A percentile compares a stretch with the other conserved stretches of the same genome.
phyloP scores from a whole-genome alignment of 2,113 vertebrate species.

The Isurus oxyrinchus region DNA sequence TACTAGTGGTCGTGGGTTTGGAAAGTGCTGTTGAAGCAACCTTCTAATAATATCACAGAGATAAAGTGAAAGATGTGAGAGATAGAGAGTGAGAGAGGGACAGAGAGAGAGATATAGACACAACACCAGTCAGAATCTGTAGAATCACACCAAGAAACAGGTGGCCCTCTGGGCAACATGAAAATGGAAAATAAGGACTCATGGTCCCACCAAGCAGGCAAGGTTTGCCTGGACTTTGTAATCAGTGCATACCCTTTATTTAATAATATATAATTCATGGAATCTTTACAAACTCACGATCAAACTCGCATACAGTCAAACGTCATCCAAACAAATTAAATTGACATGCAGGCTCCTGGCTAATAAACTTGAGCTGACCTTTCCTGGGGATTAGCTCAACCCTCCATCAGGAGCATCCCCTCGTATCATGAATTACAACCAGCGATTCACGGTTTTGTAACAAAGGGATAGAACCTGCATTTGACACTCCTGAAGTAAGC shows the following conservation, averaged over 20 bases:
- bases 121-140: background rate
- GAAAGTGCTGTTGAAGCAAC: background rate
- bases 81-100: background rate
- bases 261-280: slow-evolving; percentile 34
- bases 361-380: background rate
- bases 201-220: background rate
- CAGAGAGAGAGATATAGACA: background rate
- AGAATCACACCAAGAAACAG: background rate
- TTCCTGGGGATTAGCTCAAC: background rate
- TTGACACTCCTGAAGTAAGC: background rate
- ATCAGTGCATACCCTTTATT: slow-evolving; percentile 27
- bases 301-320: slow-evolving; percentile 26
- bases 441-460: background rate
- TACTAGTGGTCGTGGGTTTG: background rate
- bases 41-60: background rate
- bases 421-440: background rate
- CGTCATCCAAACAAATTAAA: background rate
- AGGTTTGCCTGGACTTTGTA: background rate
- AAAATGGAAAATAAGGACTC: background rate
- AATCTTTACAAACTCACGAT: slow-evolving; percentile 6
- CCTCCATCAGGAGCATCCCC: background rate
- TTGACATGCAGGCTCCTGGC: background rate
- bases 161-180: background rate
- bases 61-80: background rate
- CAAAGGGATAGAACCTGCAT: background rate